Conservation (phyloP, 2,797 vertebrate genomes). For the Buceros bicornis region DNA sequence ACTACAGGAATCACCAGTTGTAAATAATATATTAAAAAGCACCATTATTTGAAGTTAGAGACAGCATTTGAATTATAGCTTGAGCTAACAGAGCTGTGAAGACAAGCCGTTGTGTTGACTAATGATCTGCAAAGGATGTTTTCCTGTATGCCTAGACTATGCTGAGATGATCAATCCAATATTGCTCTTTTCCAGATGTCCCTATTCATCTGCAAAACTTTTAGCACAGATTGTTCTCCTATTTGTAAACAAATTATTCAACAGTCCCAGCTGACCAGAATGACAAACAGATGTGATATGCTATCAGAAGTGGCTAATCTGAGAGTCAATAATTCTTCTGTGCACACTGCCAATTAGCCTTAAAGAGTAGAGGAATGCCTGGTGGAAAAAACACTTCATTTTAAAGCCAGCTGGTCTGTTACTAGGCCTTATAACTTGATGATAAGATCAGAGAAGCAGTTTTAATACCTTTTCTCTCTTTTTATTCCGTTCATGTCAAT, state of each 20-base stretch:
- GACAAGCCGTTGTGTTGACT: background rate
- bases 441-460: background rate
- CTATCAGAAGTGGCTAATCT: slow-evolving; percentile 21
- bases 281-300: slow-evolving; percentile 47
- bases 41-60: background rate
- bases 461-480: background rate
- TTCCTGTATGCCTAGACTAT: background rate
- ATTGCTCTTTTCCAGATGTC: slow-evolving; percentile 37
- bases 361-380: slow-evolving; percentile 27
- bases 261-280: background rate
- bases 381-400: background rate
- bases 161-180: background rate
- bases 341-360: background rate
- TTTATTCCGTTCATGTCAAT: background rate
- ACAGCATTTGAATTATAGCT: background rate
- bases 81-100: background rate
- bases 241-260: slow-evolving; percentile 68
- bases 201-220: slow-evolving; percentile 58
- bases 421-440: background rate
- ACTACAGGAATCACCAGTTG: background rate
- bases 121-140: background rate
- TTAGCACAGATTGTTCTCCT: slow-evolving; percentile 49
- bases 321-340: slow-evolving; percentile 15
- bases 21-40: background rate
- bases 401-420: background rate